phyloP scores from a whole-genome alignment of 2,888 invertebrate species.

The Orchesellides sinensis region DNA sequence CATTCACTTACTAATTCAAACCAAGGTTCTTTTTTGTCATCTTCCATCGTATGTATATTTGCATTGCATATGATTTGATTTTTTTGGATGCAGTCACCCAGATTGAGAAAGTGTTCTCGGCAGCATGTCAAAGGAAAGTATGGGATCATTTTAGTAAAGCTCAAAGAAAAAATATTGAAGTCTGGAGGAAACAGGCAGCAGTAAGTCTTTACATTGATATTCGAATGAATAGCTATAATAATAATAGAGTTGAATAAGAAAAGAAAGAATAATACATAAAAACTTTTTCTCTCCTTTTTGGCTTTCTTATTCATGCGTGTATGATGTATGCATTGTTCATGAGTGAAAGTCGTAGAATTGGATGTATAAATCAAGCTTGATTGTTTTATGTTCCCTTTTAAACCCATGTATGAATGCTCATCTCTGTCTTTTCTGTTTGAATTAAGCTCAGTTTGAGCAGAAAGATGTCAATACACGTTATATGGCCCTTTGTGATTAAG shows the following conservation, averaged over 20 bases:
- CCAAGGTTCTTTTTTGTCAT: too few species aligned
- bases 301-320: conserved; percentile 48
- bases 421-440: conserved; percentile 12
- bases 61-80: not conserved
- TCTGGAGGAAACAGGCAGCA: conserved; percentile 98
- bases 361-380: conserved; percentile 54
- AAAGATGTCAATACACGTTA: too few species aligned
- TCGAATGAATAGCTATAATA: not conserved
- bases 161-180: conserved; percentile 98
- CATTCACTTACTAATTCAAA: too few species aligned
- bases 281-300: too few species aligned
- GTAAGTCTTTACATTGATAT: conserved; percentile 83
- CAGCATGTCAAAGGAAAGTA: conserved; percentile 97
- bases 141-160: conserved; percentile 99
- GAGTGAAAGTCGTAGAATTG: conserved; percentile 45
- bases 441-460: too few species aligned
- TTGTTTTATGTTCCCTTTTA: conserved; percentile 55
- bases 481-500: too few species aligned
- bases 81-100: conserved; percentile 89
- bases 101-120: conserved; percentile 98
- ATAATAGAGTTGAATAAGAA: conserved; percentile 2
- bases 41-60: not conserved
- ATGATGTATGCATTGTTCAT: conserved; percentile 53
- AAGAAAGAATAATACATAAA: conserved; percentile 10
- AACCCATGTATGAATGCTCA: not conserved